Evolutionary conservation across 2,113 vertebrate species (phyloP).

Genomic region (Sturnira hondurensis): DNA sequence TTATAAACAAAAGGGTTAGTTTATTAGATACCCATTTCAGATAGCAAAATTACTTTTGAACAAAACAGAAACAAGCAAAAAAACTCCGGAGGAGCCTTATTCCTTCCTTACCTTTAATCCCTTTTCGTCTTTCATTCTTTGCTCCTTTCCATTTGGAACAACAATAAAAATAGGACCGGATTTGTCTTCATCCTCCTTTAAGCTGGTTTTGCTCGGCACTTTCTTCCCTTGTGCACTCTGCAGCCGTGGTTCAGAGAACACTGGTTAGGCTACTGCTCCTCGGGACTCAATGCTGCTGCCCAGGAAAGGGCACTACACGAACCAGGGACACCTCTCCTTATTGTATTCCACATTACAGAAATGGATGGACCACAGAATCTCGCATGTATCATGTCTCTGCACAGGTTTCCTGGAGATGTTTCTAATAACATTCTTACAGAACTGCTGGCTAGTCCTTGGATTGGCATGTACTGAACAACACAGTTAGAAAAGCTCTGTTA

Average conservation of each 20-base stretch:
- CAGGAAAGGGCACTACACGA: background rate
- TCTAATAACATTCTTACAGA: slow-evolving; percentile 67
- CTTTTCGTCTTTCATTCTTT: slow-evolving; percentile 96
- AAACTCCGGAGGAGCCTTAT: background rate
- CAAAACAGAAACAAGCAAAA: slow-evolving; percentile 5
- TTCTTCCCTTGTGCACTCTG: slow-evolving; percentile 91
- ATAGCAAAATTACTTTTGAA: slow-evolving; percentile 22
- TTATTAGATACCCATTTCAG: slow-evolving; percentile 10
- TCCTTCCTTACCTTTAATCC: slow-evolving; percentile 88
- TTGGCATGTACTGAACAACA: slow-evolving; percentile 3
- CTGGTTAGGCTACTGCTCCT: background rate
- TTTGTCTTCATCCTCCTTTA: slow-evolving; percentile 95
- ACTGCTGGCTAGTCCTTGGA: slow-evolving; percentile 85
- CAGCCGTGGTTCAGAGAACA: slow-evolving; percentile 40
- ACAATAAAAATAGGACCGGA: slow-evolving; percentile 93
- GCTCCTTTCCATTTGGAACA: slow-evolving; percentile 94
- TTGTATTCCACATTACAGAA: background rate
- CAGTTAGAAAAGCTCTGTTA: slow-evolving; percentile 79
- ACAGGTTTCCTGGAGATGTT: slow-evolving; percentile 7
- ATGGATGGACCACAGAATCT: background rate
- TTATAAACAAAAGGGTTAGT: slow-evolving; percentile 23
- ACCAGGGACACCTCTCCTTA: background rate
- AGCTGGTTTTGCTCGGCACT: slow-evolving; percentile 84
- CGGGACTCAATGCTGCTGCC: background rate
- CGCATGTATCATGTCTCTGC: background rate